Evolutionary conservation across 64 coral and sea anemone species (phyloP).

Genomic region (Anthopleura sola): DNA sequence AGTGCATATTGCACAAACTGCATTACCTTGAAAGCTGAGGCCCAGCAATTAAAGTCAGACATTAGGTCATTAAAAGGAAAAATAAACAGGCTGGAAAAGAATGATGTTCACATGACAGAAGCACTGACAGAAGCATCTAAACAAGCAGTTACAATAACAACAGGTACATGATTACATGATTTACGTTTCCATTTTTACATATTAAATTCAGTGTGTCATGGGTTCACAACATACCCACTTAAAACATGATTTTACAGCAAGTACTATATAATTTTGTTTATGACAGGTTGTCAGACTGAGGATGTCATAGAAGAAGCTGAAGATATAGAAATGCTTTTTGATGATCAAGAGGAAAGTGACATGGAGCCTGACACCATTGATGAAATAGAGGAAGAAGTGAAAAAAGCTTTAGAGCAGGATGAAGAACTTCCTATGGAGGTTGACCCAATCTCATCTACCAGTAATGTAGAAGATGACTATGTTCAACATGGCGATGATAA

Average conservation of each 20-base stretch:
- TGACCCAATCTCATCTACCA: neutral
- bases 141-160: neutral
- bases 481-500: slow-evolving; percentile 2
- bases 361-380: neutral
- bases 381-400: neutral
- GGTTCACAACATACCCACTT: neutral
- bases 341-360: neutral
- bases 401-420: neutral
- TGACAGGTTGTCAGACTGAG: neutral
- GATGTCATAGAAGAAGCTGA: neutral
- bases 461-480: slow-evolving; percentile 1
- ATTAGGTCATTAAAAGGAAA: slow-evolving; percentile 1
- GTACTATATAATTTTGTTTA: neutral
- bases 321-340: neutral
- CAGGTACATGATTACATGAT: neutral
- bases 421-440: neutral
- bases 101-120: neutral
- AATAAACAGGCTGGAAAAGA: slow-evolving; percentile 7
- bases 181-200: neutral
- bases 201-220: neutral
- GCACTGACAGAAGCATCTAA: neutral
- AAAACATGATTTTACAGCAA: neutral
- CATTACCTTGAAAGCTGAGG: neutral
- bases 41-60: slow-evolving; percentile 3
- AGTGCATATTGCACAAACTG: neutral